These are phyloP conservation scores for Caenorhabditis zanzibari DNA, from an alignment of 2,888 invertebrate genomes.

Conservation along the genomic window DNA sequence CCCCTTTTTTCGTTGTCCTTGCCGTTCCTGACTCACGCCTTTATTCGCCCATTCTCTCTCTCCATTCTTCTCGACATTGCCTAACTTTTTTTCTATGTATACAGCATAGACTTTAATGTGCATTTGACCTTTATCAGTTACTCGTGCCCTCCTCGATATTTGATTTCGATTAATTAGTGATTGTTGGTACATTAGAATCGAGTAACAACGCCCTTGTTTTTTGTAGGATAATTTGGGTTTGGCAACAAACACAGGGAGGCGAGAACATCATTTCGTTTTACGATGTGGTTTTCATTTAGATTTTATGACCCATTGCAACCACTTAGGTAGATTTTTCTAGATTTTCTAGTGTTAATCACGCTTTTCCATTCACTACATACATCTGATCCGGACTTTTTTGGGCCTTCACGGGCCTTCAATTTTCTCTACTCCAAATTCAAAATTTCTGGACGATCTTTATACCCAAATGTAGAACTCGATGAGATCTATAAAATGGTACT, in stretches of 20 bases:
- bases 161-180: conserved; percentile 46
- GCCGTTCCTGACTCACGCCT: conserved; percentile 59
- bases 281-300: conserved; percentile 12
- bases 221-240: conserved; percentile 10
- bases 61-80: conserved; percentile 32
- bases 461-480: no score
- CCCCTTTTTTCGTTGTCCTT: conserved; percentile 27
- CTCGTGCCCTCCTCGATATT: conserved; percentile 26
- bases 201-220: conserved; percentile 25
- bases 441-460: no score
- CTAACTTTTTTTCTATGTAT: conserved; percentile 34
- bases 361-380: no score
- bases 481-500: no score
- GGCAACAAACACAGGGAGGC: not conserved
- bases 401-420: no score
- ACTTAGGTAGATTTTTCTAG: not conserved
- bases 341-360: not conserved
- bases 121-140: conserved; percentile 62
- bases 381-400: no score
- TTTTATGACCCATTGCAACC: conserved; percentile 8
- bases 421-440: no score
- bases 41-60: conserved; percentile 15
- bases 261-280: conserved; percentile 40
- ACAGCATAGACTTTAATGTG: conserved; percentile 44
- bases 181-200: conserved; percentile 14